Evolutionary conservation across 1,140 invertebrate species (phyloP).

Genomic region (Adelges cooleyi): DNA sequence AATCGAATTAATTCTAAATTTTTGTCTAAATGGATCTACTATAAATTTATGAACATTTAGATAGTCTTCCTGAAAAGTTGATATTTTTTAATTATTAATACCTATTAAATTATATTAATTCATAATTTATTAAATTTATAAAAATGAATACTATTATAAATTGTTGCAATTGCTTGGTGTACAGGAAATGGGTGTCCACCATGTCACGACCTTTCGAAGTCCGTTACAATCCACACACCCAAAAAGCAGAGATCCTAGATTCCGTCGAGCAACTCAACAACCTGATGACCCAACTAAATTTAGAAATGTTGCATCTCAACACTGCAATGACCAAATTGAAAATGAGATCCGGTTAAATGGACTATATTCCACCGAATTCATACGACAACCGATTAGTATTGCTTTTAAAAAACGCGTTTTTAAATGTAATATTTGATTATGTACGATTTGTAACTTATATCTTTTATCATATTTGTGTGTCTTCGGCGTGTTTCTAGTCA

Average conservation of each 20-base stretch:
- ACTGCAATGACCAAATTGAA: slow-evolving; percentile 73
- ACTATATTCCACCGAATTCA: slow-evolving; percentile 5
- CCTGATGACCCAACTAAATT: slow-evolving; percentile 64
- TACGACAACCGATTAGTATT: slow-evolving; percentile 1
- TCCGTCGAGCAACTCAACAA: slow-evolving; percentile 71
- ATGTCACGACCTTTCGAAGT: slow-evolving; percentile 89
- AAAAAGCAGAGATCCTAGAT: slow-evolving; percentile 84
- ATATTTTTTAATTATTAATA: no score
- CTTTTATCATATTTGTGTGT: neutral
- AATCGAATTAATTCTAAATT: no score
- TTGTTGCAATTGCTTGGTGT: slow-evolving; percentile 29
- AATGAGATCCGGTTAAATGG: slow-evolving; percentile 41
- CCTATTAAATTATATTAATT: no score
- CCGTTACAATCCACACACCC: slow-evolving; percentile 92
- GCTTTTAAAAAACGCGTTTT: neutral
- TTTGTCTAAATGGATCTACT: no score
- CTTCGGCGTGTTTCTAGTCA: slow-evolving; percentile 27
- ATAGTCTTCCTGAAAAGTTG: no score
- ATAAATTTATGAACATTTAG: no score
- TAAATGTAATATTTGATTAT: slow-evolving; percentile 1
- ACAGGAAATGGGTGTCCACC: slow-evolving; percentile 68
- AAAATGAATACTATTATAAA: no score
- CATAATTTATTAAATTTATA: no score
- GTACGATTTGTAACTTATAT: neutral
- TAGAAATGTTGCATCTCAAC: slow-evolving; percentile 69